Conservation (phyloP, 2,888 invertebrate genomes). For the Dastarcus helophoroides region DNA sequence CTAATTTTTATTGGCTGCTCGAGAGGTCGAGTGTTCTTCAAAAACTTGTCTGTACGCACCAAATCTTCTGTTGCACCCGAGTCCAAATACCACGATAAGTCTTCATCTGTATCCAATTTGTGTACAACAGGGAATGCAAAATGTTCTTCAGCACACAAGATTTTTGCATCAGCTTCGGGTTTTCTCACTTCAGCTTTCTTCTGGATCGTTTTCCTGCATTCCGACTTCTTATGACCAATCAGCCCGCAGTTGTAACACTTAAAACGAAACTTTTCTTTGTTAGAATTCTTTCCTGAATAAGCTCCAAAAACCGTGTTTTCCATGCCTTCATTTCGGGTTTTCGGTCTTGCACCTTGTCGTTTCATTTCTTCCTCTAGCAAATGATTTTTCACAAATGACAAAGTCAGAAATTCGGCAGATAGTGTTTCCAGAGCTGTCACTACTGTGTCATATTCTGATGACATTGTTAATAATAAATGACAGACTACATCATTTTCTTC, state of each 20-base stretch:
- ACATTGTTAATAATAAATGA: constrained; percentile 13
- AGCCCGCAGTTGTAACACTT: constrained; percentile 3
- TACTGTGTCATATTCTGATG: constrained; percentile 16
- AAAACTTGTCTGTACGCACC: constrained; percentile 5
- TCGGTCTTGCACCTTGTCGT: constrained; percentile 1
- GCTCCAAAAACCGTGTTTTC: too few relatives aligned
- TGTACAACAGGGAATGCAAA: too few relatives aligned
- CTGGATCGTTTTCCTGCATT: background rate
- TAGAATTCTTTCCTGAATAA: too few relatives aligned
- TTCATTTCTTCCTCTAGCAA: constrained; percentile 17
- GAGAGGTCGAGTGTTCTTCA: constrained; percentile 14
- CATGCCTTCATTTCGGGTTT: too few relatives aligned
- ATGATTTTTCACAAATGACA: constrained; percentile 18
- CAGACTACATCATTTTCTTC: constrained; percentile 15
- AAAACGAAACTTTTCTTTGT: background rate
- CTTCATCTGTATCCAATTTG: too few relatives aligned
- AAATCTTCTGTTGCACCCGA: constrained; percentile 20
- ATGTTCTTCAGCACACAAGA: too few relatives aligned
- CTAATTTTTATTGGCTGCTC: constrained; percentile 22
- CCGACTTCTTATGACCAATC: constrained; percentile 1
- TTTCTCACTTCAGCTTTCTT: background rate
- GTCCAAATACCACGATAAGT: constrained; percentile 18
- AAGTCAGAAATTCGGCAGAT: constrained; percentile 10
- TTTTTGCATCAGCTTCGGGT: background rate
- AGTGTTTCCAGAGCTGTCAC: constrained; percentile 17